Percentiles rank a stretch among this genome's conserved stretches.
These are phyloP conservation scores for Myotis findleyi DNA, from an alignment of 2,797 vertebrate genomes.

Conservation along the genomic window DNA sequence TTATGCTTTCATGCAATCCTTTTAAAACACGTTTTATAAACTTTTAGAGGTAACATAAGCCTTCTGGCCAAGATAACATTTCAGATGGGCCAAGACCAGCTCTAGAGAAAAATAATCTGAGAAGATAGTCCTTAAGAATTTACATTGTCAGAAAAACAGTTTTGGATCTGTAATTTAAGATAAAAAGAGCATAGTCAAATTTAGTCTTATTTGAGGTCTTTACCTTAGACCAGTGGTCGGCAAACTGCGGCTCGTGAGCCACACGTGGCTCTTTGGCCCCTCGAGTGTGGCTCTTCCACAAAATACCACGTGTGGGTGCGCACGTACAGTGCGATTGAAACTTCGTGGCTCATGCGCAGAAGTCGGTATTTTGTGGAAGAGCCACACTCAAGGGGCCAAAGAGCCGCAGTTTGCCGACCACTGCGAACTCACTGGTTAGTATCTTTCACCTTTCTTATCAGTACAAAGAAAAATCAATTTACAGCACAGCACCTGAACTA, in stretches of 20 bases:
- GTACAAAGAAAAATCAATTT: constrained; percentile 12
- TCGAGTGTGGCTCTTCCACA: too few relatives aligned
- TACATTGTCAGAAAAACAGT: neutral
- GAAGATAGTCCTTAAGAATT: neutral
- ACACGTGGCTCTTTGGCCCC: too few relatives aligned
- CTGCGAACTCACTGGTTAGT: neutral
- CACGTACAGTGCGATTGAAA: too few relatives aligned
- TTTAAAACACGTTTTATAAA: constrained; percentile 24
- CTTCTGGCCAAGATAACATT: neutral
- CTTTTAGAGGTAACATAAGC: constrained; percentile 31
- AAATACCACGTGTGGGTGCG: too few relatives aligned
- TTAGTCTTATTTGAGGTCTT: constrained; percentile 48
- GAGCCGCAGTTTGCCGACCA: too few relatives aligned
- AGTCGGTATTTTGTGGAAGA: too few relatives aligned
- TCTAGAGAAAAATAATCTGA: neutral
- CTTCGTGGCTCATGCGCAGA: too few relatives aligned
- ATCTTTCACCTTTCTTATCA: neutral
- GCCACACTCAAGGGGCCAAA: too few relatives aligned
- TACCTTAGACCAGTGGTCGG: neutral
- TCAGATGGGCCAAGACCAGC: constrained; percentile 1
- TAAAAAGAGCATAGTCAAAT: neutral
- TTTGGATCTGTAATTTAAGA: neutral
- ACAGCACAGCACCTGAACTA: neutral
- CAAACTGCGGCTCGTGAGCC: too few relatives aligned
- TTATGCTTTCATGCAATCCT: neutral